Evolutionary conservation across 1,140 invertebrate species (phyloP), one percentile per base, ranked within the genome.

Genomic region (Agrilus planipennis): DNA sequence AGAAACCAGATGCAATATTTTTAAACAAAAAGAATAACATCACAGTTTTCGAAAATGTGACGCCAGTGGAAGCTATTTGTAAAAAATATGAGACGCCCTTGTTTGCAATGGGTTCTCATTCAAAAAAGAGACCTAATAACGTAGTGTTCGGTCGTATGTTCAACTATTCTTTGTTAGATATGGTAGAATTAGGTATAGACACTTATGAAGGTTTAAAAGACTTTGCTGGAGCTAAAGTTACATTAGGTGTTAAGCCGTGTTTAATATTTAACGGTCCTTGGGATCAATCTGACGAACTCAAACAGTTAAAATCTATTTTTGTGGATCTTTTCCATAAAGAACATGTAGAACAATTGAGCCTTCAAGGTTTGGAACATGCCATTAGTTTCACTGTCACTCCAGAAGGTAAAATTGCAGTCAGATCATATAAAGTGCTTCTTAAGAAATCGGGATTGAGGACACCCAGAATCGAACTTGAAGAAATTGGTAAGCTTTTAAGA

Each of bases 231-330:
- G 35, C 50, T 9, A 62, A 62, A 51, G 49, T 63, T 20, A 50
- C 52, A 18, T 16, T 58, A 27, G 91, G 89, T 9, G 76, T 77
- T 0, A 99, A 98, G 65, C 94, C 95, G 3, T 85, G 91, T 55
- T 62, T 99, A 9, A 55, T 96, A 14, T 95, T 99, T 54, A 80
- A 88, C 67, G 95, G 95, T n/a, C 82, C 91, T 41, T 98, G 94
- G 79, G 82, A 93, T 20, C 70, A 77, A 45, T 79, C 79, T 44
- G 70, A 81, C 32, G 84, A 92, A 41, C 73, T 85, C 39, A 75
- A 75, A 44, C 73, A 89, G 49, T 65, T 98, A 5, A 90, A 91
- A 54, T 95, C 87, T 60, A 58, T 98, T 12, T 73, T 98, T 40
- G 71, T 81, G 52, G 94, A 99, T 67, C 89, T 93, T 65, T 98